phyloP scores from a whole-genome alignment of 2,113 vertebrate species.

The Bathybates hornii region DNA sequence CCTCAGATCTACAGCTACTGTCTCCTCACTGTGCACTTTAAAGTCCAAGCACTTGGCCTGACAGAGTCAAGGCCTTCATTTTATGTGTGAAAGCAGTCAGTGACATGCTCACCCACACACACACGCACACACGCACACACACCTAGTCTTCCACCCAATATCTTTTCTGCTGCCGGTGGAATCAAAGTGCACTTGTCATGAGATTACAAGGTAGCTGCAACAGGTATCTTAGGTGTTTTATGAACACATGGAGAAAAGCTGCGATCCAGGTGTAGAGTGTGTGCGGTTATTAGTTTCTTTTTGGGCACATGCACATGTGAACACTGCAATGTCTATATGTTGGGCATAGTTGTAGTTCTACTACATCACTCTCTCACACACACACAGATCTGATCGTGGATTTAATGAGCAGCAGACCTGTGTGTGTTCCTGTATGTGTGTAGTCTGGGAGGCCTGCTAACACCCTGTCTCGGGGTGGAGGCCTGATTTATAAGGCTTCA shows the following conservation, averaged over 20 bases:
- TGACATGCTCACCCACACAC: slow-evolving; percentile 13
- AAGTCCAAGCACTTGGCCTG: slow-evolving; percentile 33
- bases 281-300: not conserved
- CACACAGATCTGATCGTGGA: slow-evolving; percentile 44
- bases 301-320: not conserved
- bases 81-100: slow-evolving; percentile 67
- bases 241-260: slow-evolving; percentile 50
- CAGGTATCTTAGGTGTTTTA: slow-evolving; percentile 58
- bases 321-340: not conserved
- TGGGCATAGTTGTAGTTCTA: not conserved
- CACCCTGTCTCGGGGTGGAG: slow-evolving; percentile 64
- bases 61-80: slow-evolving; percentile 60
- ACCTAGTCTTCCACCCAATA: slow-evolving; percentile 1
- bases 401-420: slow-evolving; percentile 69
- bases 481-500: slow-evolving; percentile 73
- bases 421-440: slow-evolving; percentile 18
- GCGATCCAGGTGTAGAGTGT: slow-evolving; percentile 1
- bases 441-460: slow-evolving; percentile 54
- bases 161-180: slow-evolving; percentile 21
- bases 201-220: slow-evolving; percentile 8
- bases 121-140: not conserved
- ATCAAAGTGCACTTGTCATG: slow-evolving; percentile 56
- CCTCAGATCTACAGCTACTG: not conserved
- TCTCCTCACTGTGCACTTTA: slow-evolving; percentile 38
- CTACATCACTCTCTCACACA: not conserved